Evolutionary conservation across 1,140 invertebrate species (phyloP).

Genomic region (Tetramorium parvispinum): DNA sequence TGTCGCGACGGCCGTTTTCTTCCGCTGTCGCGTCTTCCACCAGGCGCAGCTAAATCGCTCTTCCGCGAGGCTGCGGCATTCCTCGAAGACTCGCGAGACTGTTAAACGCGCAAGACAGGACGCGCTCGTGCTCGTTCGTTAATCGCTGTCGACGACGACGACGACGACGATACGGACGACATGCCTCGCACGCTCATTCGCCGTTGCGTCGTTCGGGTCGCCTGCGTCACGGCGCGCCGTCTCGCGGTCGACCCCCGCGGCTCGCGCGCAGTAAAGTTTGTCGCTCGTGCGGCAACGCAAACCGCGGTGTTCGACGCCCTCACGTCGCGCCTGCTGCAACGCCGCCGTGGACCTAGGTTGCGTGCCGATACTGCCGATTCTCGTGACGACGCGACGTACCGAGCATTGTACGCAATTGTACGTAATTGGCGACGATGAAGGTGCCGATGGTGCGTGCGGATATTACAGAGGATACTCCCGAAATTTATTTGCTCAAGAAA

Average conservation of each 20-base stretch:
- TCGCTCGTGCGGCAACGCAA: background rate
- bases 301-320: background rate
- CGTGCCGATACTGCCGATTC: too few species aligned
- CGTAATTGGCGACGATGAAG: background rate
- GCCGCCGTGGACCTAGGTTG: constrained; percentile 42
- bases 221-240: constrained; percentile 9
- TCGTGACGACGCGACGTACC: too few species aligned
- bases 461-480: background rate
- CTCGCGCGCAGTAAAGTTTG: background rate
- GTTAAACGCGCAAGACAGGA: background rate
- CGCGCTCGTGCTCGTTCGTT: background rate
- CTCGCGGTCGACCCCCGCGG: background rate
- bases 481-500: background rate
- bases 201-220: background rate
- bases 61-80: background rate
- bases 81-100: background rate
- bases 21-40: background rate
- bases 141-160: background rate
- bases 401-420: background rate
- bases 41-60: background rate
- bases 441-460: background rate
- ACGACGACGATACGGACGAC: too few species aligned
- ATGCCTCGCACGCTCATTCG: background rate
- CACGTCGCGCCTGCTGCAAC: constrained; percentile 41
- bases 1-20: background rate